Evolutionary conservation across 2,797 vertebrate genomes (phyloP).

Genomic region (Lagocephalus sceleratus): DNA sequence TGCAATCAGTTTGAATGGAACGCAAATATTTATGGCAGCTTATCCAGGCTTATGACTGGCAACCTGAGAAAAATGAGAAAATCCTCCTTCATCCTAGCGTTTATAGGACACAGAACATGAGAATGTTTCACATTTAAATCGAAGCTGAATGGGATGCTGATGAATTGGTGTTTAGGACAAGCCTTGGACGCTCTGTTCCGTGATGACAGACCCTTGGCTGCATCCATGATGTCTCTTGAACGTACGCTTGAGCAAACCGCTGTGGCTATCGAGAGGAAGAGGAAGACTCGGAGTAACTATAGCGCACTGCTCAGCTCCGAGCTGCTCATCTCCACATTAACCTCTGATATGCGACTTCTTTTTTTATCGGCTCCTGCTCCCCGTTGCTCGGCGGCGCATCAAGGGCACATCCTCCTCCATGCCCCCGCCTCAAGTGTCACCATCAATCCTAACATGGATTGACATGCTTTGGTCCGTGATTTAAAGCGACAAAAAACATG

Average conservation of each 20-base stretch:
- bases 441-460: constrained; percentile 25
- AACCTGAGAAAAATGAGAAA: constrained; percentile 66
- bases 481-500: constrained; percentile 41
- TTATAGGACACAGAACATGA: constrained; percentile 53
- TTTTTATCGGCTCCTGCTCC: constrained; percentile 43
- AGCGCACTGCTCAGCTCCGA: constrained; percentile 36
- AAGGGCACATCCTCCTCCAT: constrained; percentile 61
- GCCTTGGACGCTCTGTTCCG: constrained; percentile 44
- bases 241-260: constrained; percentile 9
- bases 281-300: constrained; percentile 18
- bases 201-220: constrained; percentile 32
- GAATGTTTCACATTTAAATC: constrained; percentile 39
- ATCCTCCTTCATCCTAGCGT: constrained; percentile 69
- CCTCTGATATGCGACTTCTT: constrained; percentile 48
- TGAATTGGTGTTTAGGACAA: constrained; percentile 51
- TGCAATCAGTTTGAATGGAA: constrained; percentile 58
- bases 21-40: constrained; percentile 71
- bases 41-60: constrained; percentile 67
- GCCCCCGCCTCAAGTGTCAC: constrained; percentile 44
- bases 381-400: constrained; percentile 51
- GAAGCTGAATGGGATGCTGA: no score
- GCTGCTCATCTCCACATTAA: constrained; percentile 50
- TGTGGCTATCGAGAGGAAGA: no score
- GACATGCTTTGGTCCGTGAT: constrained; percentile 35
- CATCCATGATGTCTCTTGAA: constrained; percentile 27